These are phyloP conservation scores for Acinonyx jubatus DNA, from an alignment of 2,113 vertebrate genomes.

Conservation along the genomic window DNA sequence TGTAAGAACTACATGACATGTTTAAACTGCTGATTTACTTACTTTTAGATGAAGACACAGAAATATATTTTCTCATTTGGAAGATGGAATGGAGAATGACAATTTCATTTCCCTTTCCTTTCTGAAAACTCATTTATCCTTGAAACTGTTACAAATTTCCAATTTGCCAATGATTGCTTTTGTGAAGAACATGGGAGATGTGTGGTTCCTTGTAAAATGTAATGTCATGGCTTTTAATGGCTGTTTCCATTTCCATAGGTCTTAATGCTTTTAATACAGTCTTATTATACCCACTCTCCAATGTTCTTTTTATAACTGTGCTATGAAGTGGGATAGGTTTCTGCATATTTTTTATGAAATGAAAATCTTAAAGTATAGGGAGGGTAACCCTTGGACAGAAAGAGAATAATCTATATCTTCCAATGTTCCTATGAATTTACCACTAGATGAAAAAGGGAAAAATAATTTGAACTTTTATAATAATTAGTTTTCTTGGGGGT, in stretches of 20 bases:
- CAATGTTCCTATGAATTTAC: neutral
- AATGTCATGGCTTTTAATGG: neutral
- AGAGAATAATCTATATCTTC: neutral
- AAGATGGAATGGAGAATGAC: constrained; percentile 12
- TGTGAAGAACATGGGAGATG: neutral
- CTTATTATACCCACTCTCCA: neutral
- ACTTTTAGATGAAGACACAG: constrained; percentile 49
- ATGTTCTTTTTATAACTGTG: neutral
- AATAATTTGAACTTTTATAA: neutral
- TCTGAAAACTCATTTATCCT: constrained; percentile 44
- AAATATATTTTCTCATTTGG: constrained; percentile 38
- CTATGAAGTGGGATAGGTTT: neutral
- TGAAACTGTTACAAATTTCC: neutral
- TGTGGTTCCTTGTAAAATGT: neutral
- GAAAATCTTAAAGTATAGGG: neutral
- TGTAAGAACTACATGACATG: neutral
- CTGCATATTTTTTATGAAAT: neutral
- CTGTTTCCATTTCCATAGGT: neutral
- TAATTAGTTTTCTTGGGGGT: neutral
- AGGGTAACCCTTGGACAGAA: neutral
- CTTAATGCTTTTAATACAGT: neutral
- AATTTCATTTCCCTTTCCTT: constrained; percentile 22
- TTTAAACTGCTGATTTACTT: constrained; percentile 29
- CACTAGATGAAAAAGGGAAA: neutral
- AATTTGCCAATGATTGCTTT: neutral